A percentile compares a stretch with the other conserved stretches of the same genome.
Evolutionary conservation across 2,797 vertebrate species (phyloP).

Genomic region (Hylomyscus alleni): DNA sequence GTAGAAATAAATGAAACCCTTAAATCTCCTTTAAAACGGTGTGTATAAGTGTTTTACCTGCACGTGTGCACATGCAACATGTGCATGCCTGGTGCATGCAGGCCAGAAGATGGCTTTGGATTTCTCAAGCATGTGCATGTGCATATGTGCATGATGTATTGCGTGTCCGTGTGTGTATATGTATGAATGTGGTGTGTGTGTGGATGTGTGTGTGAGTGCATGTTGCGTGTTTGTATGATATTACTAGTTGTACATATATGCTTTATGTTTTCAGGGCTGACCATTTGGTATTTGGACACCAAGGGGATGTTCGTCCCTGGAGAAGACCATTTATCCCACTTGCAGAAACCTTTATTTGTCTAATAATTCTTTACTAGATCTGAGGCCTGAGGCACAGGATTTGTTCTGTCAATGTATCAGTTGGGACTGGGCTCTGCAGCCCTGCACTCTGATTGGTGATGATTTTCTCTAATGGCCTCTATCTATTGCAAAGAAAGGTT

Average conservation of each 20-base stretch:
- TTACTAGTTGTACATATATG: neutral
- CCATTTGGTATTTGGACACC: neutral
- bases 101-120: neutral
- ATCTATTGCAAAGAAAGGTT: neutral
- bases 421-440: fast-evolving
- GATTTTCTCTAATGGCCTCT: neutral
- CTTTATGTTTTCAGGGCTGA: neutral
- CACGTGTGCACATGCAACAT: neutral
- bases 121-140: neutral
- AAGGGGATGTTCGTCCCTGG: too few relatives aligned
- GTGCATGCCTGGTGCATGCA: neutral
- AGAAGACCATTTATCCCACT: neutral
- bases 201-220: neutral
- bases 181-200: too few relatives aligned
- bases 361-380: neutral
- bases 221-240: neutral
- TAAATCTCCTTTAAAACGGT: neutral
- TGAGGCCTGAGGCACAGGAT: neutral
- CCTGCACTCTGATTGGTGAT: too few relatives aligned
- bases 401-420: neutral
- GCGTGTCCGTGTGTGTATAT: neutral
- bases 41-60: neutral
- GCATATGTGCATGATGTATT: too few relatives aligned
- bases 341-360: neutral
- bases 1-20: neutral